phyloP scores from a whole-genome alignment of 2,888 invertebrate genomes.

The Drosophila antonietae region DNA sequence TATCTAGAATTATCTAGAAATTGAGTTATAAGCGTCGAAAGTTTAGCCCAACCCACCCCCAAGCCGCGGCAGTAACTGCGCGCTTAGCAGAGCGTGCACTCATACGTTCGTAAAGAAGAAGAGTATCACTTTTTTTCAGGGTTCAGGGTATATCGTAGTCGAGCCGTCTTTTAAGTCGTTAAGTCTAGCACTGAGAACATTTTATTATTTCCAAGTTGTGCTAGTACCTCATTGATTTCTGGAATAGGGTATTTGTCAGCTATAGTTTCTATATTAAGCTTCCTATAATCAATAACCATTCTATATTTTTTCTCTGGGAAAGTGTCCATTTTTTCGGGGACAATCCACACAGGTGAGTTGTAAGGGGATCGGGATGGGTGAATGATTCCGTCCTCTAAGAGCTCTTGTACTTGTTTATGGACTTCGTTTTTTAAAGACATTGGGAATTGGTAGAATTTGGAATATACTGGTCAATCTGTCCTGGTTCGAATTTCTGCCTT shows the following conservation, averaged over 20 bases:
- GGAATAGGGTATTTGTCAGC: constrained; percentile 33
- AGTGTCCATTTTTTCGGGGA: background rate
- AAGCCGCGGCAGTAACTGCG: no score
- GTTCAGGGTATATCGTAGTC: no score
- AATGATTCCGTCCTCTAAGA: background rate
- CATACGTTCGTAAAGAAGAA: no score
- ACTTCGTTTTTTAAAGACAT: background rate
- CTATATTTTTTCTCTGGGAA: background rate
- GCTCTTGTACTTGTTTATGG: background rate
- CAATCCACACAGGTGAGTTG: background rate
- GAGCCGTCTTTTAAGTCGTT: no score
- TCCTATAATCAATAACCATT: background rate
- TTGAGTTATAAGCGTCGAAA: no score
- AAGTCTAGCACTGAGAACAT: no score
- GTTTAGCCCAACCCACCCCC: no score
- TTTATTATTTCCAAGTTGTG: no score
- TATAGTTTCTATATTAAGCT: background rate
- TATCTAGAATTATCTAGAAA: no score
- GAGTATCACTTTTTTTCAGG: no score
- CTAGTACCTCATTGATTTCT: background rate
- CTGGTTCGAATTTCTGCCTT: background rate
- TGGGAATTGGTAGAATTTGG: background rate
- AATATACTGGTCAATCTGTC: background rate
- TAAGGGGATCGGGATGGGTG: background rate
- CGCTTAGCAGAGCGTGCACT: no score